phyloP scores from a whole-genome alignment of 2,797 vertebrate species.

The Cyclura pinguis region DNA sequence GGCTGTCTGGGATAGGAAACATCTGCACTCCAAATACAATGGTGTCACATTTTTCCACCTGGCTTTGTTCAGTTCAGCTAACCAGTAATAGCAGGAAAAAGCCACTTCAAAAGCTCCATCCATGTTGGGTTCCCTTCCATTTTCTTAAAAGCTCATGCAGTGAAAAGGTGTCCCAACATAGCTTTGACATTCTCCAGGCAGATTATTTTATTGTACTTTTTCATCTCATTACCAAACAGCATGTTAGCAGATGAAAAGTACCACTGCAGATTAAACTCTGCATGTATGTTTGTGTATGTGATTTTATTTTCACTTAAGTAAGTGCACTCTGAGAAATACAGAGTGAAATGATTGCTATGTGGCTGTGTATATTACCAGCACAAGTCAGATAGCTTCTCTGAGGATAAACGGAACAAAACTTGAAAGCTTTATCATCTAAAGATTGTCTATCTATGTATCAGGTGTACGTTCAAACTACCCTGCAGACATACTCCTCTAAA shows the following conservation, averaged over 20 bases:
- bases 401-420: neutral
- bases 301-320: neutral
- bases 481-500: neutral
- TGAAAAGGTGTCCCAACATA: constrained; percentile 45
- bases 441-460: neutral
- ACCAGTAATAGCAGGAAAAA: constrained; percentile 18
- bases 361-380: neutral
- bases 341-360: neutral
- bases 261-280: neutral
- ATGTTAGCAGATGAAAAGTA: neutral
- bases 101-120: constrained; percentile 62
- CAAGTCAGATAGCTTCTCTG: neutral
- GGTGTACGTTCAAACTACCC: neutral
- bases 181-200: constrained; percentile 32
- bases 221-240: constrained; percentile 44
- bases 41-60: constrained; percentile 20
- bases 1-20: constrained; percentile 56
- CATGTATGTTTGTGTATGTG: too few species aligned
- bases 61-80: constrained; percentile 25
- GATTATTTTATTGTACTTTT: constrained; percentile 31
- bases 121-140: constrained; percentile 49
- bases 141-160: constrained; percentile 55
- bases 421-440: neutral
- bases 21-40: constrained; percentile 8
- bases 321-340: neutral